A percentile compares a stretch with the other conserved stretches of the same genome.
These are phyloP conservation scores for Diploptera punctata DNA, from an alignment of 2,888 invertebrate species.

Conservation along the genomic window DNA sequence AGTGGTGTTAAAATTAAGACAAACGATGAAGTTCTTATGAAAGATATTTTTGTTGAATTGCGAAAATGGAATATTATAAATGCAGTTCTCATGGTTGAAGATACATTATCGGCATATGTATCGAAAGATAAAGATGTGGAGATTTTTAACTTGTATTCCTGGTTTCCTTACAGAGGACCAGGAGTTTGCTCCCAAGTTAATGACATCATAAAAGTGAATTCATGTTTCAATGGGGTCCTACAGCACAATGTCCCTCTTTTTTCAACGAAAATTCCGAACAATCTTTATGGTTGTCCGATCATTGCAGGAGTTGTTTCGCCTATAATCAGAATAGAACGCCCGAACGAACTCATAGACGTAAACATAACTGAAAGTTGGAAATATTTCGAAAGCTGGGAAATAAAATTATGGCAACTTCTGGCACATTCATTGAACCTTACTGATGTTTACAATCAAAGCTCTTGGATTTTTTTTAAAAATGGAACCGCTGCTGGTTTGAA, in stretches of 20 bases:
- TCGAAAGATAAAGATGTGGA: too few species aligned
- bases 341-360: background rate
- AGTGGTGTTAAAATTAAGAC: too few species aligned
- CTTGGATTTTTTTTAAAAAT: background rate
- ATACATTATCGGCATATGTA: background rate
- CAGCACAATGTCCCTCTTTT: background rate
- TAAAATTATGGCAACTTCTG: background rate
- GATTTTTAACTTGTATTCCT: background rate
- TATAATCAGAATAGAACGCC: background rate
- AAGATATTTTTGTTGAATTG: background rate
- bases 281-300: background rate
- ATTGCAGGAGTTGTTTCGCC: background rate
- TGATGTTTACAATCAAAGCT: background rate
- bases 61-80: background rate
- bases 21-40: too few species aligned
- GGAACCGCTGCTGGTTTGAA: background rate
- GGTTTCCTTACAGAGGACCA: slow-evolving; percentile 9
- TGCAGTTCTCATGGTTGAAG: background rate
- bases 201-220: background rate
- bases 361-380: background rate
- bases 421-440: background rate
- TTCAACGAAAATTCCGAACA: background rate
- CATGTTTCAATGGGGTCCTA: background rate
- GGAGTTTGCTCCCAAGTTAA: background rate
- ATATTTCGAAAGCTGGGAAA: background rate